phyloP scores from a whole-genome alignment of 2,113 vertebrate species.

The Scytalopus superciliaris region DNA sequence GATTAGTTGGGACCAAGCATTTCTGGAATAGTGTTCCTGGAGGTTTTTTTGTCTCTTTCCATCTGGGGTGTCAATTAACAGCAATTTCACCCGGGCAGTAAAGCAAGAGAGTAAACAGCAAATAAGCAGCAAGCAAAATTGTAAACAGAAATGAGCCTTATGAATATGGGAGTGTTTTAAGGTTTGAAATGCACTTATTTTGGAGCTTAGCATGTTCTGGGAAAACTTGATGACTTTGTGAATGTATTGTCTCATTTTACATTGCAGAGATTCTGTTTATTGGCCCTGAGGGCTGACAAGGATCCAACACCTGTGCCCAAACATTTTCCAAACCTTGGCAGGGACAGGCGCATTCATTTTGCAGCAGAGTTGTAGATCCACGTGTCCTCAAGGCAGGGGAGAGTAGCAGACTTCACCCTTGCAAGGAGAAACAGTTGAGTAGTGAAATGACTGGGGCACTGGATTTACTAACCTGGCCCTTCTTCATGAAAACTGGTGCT shows the following conservation, averaged over 20 bases:
- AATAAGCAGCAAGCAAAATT: conserved; percentile 72
- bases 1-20: background rate
- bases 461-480: background rate
- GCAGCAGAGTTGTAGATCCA: background rate
- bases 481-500: background rate
- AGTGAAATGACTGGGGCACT: background rate
- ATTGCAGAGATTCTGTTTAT: conserved; percentile 20
- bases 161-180: conserved; percentile 34
- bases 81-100: conserved; percentile 48
- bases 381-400: background rate
- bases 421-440: background rate
- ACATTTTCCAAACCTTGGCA: conserved; percentile 29
- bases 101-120: conserved; percentile 63
- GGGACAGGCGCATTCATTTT: background rate
- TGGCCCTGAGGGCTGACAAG: conserved; percentile 59
- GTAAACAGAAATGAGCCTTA: conserved; percentile 64
- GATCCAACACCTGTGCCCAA: conserved; percentile 64
- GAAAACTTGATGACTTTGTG: conserved; percentile 48
- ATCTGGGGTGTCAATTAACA: conserved; percentile 48
- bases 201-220: conserved; percentile 52
- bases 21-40: background rate
- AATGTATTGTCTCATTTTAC: conserved; percentile 55
- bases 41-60: background rate
- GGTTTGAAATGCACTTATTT: conserved; percentile 67
- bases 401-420: background rate